These are phyloP conservation scores for Poeciliopsis infans DNA, from an alignment of 2,797 vertebrate genomes.

Conservation along the genomic window DNA sequence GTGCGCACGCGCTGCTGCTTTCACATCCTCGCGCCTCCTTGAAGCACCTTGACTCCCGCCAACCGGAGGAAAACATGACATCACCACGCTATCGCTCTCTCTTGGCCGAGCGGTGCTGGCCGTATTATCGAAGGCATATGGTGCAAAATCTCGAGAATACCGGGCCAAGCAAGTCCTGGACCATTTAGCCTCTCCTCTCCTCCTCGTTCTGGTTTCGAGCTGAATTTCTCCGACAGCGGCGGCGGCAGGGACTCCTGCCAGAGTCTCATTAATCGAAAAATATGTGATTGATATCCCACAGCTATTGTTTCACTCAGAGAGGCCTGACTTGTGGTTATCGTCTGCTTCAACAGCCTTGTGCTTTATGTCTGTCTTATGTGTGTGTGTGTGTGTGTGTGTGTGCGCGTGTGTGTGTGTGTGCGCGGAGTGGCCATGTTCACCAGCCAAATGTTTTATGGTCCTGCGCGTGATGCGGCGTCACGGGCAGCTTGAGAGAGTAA, in stretches of 20 bases:
- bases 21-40: slow-evolving; percentile 21
- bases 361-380: not conserved
- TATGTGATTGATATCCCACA: slow-evolving; percentile 80
- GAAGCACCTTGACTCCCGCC: slow-evolving; percentile 53
- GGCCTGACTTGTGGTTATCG: slow-evolving; percentile 51
- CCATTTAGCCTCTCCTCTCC: slow-evolving; percentile 81
- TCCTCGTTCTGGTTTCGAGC: slow-evolving; percentile 62
- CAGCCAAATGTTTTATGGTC: slow-evolving; percentile 26
- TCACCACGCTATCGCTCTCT: slow-evolving; percentile 65
- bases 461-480: not conserved
- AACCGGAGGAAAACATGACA: slow-evolving; percentile 77
- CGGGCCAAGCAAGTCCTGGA: slow-evolving; percentile 84
- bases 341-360: slow-evolving; percentile 1
- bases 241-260: slow-evolving; percentile 83
- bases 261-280: slow-evolving; percentile 87
- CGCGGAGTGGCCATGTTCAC: not conserved
- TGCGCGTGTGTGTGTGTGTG: not conserved
- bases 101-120: slow-evolving; percentile 32
- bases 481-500: slow-evolving; percentile 17
- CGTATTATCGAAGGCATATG: slow-evolving; percentile 88
- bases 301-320: slow-evolving; percentile 68
- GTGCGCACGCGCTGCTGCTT: slow-evolving; percentile 7
- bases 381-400: too few relatives aligned
- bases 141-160: slow-evolving; percentile 71
- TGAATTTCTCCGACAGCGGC: slow-evolving; percentile 77